Base-by-base conservation (phyloP, 2,888 invertebrate species). In the Nymphalis polychloros region DNA sequence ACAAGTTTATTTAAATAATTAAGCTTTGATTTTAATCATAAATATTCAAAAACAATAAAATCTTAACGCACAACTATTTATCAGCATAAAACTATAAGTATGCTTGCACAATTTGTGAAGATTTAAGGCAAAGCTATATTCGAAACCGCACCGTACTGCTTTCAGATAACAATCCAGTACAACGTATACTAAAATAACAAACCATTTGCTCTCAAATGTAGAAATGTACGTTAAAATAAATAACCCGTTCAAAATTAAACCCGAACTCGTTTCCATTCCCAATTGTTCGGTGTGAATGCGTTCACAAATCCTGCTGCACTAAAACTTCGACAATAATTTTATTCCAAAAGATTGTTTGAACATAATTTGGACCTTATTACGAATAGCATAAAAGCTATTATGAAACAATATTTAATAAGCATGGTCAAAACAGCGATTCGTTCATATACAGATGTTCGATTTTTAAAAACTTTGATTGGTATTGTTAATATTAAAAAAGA, bases 221-320 rank as follows among this genome's bases (percentile, higher is more conserved):
- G 50, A 63, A 69, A 61, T 48, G 47, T 70, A 53, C 52, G 63
- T 48, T 64, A 61, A 70, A 70, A 70, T 67, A 57, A 70, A 70
- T 70, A 69, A 57, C 59, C 20, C 41, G 57, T 64, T 67, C 55
- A 52, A 64, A 67, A 70, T 70, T 64, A 62, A 67, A 67, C 55
- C 64, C 31, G 41, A 53, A 59, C 63, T 60, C 49, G 69, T 63
- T 65, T 63, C 59, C 63, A 60, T 63, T 31, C 31, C 55, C 69
- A 63, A 69, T 69, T 66, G 66, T 66, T 53, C 66, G 57, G 64
- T 67, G 63, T 67, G 63, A 67, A 67, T 64, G 68, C 66, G 52
- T 68, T 68, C 68, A 63, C 62, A 73, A 70, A 69, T 68, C 55
- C 66, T 60, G 59, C 59, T 67, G 67, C 53, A 68, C 64, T 67